phyloP scores from a whole-genome alignment of 2,797 vertebrate genomes.

The Leptodactylus fallax region DNA sequence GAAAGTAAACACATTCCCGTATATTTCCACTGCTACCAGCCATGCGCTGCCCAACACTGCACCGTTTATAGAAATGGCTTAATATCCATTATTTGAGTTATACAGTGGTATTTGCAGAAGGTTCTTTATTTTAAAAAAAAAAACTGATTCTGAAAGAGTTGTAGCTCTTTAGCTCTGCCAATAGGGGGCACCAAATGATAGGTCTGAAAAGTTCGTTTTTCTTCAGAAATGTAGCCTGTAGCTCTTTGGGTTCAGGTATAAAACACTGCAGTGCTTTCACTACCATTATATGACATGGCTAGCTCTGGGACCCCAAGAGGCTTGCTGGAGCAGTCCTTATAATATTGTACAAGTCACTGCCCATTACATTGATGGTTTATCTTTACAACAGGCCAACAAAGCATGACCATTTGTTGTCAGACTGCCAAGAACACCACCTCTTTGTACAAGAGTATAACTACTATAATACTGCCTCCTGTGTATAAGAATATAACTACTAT shows the following conservation, averaged over 20 bases:
- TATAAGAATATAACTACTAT: too few species aligned
- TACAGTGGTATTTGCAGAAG: background rate
- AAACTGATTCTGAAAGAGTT: background rate
- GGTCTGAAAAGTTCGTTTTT: background rate
- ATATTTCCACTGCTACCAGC: conserved; percentile 28
- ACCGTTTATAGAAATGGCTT: conserved; percentile 10
- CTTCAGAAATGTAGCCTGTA: background rate
- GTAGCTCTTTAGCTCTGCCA: background rate
- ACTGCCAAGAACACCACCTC: too few species aligned
- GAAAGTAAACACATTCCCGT: conserved; percentile 39
- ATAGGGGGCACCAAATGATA: background rate
- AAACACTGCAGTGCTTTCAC: too few species aligned
- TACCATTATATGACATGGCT: too few species aligned
- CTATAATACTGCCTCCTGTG: background rate
- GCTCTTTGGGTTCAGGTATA: background rate
- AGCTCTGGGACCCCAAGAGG: background rate
- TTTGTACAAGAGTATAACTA: too few species aligned
- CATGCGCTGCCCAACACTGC: background rate
- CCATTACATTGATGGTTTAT: too few species aligned
- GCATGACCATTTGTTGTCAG: too few species aligned
- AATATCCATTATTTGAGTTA: conserved; percentile 10
- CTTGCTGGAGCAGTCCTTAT: background rate
- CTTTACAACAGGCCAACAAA: too few species aligned
- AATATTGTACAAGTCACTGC: background rate
- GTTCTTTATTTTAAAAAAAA: too few species aligned